Evolutionary conservation across 92 coral and sea anemone species (phyloP), one percentile per base, ranked within the genome.

Genomic region (Pocillopora grandis): DNA sequence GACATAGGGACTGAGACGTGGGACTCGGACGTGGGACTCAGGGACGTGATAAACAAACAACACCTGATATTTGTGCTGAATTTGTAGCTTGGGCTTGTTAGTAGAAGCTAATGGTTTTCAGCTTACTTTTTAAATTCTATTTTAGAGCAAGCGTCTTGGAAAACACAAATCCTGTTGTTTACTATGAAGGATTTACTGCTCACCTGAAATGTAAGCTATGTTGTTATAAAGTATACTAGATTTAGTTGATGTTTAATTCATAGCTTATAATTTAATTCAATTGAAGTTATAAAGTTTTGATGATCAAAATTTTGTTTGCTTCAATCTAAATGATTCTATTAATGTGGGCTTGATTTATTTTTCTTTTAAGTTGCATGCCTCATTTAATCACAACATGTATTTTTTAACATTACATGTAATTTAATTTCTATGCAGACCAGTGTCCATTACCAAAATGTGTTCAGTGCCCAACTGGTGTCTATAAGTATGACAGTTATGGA

Each of bases 401-500:
- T n/a, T 5, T 3, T 64, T 5, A 19, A n/a, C 17, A 12, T n/a
- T 19, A 64, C 8, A 19, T 64, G 68, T 17, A 12, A n/a, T 16
- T 5, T 27, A 27, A 9, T 64, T 63, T 33, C 0, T 71, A 18
- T 81, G 6, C 71, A 81, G 77, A 81, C 42, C 37, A 36, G 0
- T 81, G 85, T 55, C 85, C 77, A n/a, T 0, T 69, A 5, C 3
- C 0, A 1, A 59, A 60, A 2, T 80, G 85, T 35, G 60, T 60
- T 19, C 56, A 36, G 17, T 80, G 85, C 76, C 70, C 76, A 6
- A 71, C 61, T 7, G 70, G 23, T 33, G 11, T 31, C 63, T 80
- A 80, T 58, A 2, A 58, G 65, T 52, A 42, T 80, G 77, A 80
- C 73, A 80, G 60, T 65, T 80, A 80, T 71, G 77, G 85, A 35